Percentiles rank a stretch among this genome's conserved stretches.
phyloP scores from a whole-genome alignment of 2,888 invertebrate genomes.

The Chymomyza caudatula region DNA sequence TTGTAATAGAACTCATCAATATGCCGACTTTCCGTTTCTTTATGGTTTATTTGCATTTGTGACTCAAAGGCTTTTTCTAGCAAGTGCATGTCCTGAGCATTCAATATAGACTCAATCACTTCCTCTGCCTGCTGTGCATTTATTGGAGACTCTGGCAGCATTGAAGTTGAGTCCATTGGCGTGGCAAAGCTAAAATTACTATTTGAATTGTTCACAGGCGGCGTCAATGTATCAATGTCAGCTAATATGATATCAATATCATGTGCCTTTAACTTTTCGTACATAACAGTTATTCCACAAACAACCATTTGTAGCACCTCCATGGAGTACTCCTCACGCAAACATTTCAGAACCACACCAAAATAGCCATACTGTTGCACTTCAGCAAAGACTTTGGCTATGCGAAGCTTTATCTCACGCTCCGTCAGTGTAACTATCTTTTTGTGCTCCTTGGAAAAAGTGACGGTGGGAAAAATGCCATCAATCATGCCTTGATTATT shows the following conservation, averaged over 20 bases:
- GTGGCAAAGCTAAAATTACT: not conserved
- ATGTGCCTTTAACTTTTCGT: constrained; percentile 80
- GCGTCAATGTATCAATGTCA: constrained; percentile 33
- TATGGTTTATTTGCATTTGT: constrained; percentile 74
- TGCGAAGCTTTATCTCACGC: constrained; percentile 80
- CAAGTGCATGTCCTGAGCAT: constrained; percentile 68
- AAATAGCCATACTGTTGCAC: constrained; percentile 85
- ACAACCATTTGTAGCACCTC: constrained; percentile 84
- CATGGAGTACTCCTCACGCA: constrained; percentile 85
- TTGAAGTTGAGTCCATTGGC: constrained; percentile 7
- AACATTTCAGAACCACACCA: constrained; percentile 83
- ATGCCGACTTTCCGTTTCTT: constrained; percentile 26
- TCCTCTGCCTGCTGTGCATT: constrained; percentile 48
- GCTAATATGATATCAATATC: constrained; percentile 77
- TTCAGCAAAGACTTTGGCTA: constrained; percentile 83
- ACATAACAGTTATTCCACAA: constrained; percentile 77
- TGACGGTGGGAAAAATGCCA: constrained; percentile 87
- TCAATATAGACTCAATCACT: constrained; percentile 70
- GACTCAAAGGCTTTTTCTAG: constrained; percentile 80
- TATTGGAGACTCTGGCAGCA: not conserved
- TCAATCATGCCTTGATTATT: constrained; percentile 91
- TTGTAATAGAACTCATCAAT: constrained; percentile 67
- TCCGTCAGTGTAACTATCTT: constrained; percentile 87
- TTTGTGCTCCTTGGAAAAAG: constrained; percentile 87
- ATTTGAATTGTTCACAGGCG: constrained; percentile 9